phyloP scores from a whole-genome alignment of 2,797 vertebrate genomes.

The Phoxinus dragarum region DNA sequence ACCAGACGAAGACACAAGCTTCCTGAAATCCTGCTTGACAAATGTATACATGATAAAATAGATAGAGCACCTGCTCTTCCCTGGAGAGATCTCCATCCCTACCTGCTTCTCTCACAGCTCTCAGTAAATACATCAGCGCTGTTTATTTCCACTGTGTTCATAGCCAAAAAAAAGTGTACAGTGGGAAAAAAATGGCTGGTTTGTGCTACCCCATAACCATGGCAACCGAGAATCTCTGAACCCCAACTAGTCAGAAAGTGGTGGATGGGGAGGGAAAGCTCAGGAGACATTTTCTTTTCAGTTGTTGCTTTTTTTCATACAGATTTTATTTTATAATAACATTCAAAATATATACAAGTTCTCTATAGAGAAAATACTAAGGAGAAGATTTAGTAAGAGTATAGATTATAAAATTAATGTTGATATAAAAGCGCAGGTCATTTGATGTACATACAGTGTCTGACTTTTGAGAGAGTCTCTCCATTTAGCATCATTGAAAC shows the following conservation, averaged over 20 bases:
- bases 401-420: not conserved
- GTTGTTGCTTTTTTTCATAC: not conserved
- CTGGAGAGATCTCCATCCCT: constrained; percentile 50
- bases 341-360: not conserved
- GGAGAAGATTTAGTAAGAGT: not conserved
- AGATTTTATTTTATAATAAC: not conserved
- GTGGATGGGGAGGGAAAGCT: constrained; percentile 34
- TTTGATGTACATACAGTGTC: not conserved
- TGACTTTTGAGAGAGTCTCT: not conserved
- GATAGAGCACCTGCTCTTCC: constrained; percentile 51
- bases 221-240: constrained; percentile 65
- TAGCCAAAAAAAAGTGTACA: constrained; percentile 58
- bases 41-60: constrained; percentile 56
- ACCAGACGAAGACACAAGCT: constrained; percentile 9
- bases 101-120: constrained; percentile 55
- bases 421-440: not conserved
- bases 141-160: constrained; percentile 73
- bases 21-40: constrained; percentile 37
- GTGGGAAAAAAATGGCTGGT: constrained; percentile 64
- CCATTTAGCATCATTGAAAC: not conserved
- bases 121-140: constrained; percentile 71
- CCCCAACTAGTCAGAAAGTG: constrained; percentile 64
- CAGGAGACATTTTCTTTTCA: not conserved
- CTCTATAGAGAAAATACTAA: too few relatives aligned
- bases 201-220: constrained; percentile 69